Conservation (phyloP, 2,888 invertebrate species). For the Philereme transversata region DNA sequence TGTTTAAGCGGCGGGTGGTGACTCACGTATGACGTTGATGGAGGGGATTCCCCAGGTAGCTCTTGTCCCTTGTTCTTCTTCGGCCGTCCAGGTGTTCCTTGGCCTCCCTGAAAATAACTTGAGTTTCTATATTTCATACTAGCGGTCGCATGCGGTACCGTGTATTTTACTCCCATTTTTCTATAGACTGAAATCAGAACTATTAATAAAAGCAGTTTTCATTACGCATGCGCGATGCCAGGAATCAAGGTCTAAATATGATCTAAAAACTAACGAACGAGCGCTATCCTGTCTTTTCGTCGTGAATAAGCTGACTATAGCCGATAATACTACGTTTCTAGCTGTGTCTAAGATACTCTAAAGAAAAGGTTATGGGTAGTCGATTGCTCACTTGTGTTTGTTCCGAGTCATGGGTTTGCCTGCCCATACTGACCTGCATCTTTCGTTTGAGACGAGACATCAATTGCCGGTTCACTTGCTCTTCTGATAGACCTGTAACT, state of each 20-base stretch:
- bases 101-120: slow-evolving; percentile 51
- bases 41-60: slow-evolving; percentile 61
- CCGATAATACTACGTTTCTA: background rate
- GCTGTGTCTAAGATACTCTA: background rate
- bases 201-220: no score
- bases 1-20: slow-evolving; percentile 63
- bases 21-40: slow-evolving; percentile 66
- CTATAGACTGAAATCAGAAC: no score
- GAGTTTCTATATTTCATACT: no score
- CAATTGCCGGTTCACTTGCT: slow-evolving; percentile 66
- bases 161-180: no score
- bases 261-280: no score
- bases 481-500: slow-evolving; percentile 47
- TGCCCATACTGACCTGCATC: slow-evolving; percentile 63
- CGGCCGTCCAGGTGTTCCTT: slow-evolving; percentile 73
- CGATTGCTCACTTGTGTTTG: slow-evolving; percentile 22
- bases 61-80: slow-evolving; percentile 74
- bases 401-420: slow-evolving; percentile 27
- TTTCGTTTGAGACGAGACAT: slow-evolving; percentile 78
- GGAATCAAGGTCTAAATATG: no score
- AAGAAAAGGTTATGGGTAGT: background rate
- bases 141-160: no score
- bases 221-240: no score
- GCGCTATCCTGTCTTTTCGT: no score
- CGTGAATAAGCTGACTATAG: background rate